Percentiles rank a stretch among this genome's conserved stretches.
Conservation (phyloP, 1,140 invertebrate species). For the Brachionus paranguensis region DNA sequence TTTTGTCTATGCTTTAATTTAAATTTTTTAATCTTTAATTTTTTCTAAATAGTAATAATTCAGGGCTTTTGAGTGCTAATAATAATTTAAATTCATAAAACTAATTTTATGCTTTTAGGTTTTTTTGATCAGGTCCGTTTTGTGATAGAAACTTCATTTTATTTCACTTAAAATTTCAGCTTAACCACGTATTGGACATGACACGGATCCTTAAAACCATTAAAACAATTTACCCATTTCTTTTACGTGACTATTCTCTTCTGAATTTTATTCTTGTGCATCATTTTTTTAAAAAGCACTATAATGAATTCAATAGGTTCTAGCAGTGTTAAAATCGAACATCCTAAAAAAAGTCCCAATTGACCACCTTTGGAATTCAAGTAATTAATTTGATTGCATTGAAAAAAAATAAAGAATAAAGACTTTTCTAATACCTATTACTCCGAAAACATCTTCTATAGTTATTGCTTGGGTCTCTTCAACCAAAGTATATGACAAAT, state of each 20-base stretch:
- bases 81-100: too few species aligned
- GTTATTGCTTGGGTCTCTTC: not conserved
- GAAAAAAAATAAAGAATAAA: not conserved
- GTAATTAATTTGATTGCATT: not conserved
- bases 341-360: slow-evolving; percentile 8
- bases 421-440: not conserved
- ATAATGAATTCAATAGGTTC: slow-evolving; percentile 18
- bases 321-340: not conserved
- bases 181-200: not conserved
- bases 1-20: too few species aligned
- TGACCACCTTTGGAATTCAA: not conserved
- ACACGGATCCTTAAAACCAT: not conserved
- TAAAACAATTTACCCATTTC: not conserved
- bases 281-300: not conserved
- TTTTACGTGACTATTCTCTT: not conserved
- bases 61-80: too few species aligned
- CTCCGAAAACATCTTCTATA: not conserved
- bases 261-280: not conserved
- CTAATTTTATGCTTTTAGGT: too few species aligned
- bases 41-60: too few species aligned
- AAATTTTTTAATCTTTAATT: too few species aligned
- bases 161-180: too few species aligned
- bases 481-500: not conserved
- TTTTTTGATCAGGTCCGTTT: too few species aligned
- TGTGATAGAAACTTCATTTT: not conserved